These are phyloP conservation scores for Bos javanicus DNA, from an alignment of 2,113 vertebrate species.

Conservation along the genomic window DNA sequence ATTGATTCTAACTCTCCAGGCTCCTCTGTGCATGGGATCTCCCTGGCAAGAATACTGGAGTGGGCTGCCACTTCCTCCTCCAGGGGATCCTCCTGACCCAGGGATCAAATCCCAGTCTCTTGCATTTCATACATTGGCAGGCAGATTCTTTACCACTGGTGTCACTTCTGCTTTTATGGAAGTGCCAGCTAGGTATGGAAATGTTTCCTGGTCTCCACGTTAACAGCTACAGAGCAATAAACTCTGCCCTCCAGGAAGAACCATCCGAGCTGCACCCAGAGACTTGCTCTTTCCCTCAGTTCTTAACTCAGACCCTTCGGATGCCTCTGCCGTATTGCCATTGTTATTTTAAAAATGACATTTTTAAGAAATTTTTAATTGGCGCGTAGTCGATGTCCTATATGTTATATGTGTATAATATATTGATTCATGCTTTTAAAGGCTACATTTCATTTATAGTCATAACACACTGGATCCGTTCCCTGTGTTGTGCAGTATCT, in stretches of 20 bases:
- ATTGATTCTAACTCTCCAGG: background rate
- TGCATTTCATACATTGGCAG: background rate
- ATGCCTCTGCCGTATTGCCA: background rate
- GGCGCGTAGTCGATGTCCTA: background rate
- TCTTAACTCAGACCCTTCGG: background rate
- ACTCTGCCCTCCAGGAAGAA: background rate
- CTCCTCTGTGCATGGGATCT: background rate
- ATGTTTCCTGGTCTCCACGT: background rate
- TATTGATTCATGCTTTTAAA: background rate
- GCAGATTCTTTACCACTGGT: background rate
- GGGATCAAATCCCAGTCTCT: background rate
- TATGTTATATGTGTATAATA: background rate
- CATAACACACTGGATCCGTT: background rate
- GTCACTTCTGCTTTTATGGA: background rate
- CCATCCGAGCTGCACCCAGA: no score
- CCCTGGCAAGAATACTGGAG: background rate
- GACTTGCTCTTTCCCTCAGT: background rate
- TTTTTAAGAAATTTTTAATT: background rate
- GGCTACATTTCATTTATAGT: background rate
- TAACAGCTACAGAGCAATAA: background rate
- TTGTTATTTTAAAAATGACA: background rate
- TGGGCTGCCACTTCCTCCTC: background rate
- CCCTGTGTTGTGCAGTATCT: background rate
- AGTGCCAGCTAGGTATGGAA: accelerated
- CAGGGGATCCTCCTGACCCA: background rate